A percentile compares a stretch with the other conserved stretches of the same genome.
Evolutionary conservation across 2,797 vertebrate genomes (phyloP).

Genomic region (Rhodeus uyekii): DNA sequence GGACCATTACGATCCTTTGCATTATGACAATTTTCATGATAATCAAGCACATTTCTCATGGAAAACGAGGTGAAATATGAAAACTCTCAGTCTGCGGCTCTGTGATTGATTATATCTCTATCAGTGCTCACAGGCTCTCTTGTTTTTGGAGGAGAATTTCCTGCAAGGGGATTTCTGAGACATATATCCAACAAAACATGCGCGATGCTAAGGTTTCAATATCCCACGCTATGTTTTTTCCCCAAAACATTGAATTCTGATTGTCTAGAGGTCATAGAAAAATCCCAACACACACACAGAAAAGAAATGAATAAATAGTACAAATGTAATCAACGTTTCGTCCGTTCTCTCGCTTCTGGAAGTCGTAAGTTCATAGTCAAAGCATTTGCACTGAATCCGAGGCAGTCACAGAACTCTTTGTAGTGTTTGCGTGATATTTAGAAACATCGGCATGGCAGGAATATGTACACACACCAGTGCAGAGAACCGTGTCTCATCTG

Average conservation of each 20-base stretch:
- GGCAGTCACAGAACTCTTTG: neutral
- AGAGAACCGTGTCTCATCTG: neutral
- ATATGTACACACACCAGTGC: conserved; percentile 11
- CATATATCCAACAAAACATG: neutral
- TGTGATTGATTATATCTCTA: neutral
- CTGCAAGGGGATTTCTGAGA: neutral
- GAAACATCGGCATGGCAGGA: neutral
- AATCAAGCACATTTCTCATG: neutral
- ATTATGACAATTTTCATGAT: neutral
- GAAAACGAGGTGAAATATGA: too few species aligned
- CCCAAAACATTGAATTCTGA: conserved; percentile 17
- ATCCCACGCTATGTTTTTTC: neutral
- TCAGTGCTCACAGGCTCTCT: neutral
- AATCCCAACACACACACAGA: neutral
- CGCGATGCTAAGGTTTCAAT: neutral
- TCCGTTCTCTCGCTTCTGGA: neutral
- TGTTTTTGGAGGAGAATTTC: neutral
- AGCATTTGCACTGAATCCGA: neutral
- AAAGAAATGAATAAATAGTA: conserved; percentile 45
- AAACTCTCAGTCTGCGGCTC: neutral
- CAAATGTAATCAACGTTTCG: neutral
- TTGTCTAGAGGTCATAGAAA: conserved; percentile 35
- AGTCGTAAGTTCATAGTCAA: neutral
- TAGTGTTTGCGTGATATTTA: conserved; percentile 19
- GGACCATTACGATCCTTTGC: neutral